Conservation (phyloP, 2,888 invertebrate species). For the Hypercompe scribonia region DNA sequence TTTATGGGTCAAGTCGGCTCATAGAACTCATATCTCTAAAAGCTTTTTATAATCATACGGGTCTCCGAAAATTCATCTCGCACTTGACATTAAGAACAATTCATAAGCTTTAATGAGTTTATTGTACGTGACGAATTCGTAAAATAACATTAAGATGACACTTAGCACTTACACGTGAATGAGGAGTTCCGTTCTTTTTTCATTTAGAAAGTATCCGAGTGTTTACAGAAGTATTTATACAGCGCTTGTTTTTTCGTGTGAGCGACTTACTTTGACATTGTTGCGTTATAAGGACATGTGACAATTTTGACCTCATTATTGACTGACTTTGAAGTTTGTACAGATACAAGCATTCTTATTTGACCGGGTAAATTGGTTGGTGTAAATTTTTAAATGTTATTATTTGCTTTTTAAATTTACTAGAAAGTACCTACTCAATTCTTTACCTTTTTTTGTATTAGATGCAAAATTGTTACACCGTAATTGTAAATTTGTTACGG, state of each 20-base stretch:
- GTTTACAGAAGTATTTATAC: slow-evolving; percentile 40
- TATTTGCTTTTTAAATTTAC: too few relatives aligned
- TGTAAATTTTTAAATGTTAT: background rate
- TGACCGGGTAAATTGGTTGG: background rate
- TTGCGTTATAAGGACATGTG: background rate
- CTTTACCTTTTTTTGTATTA: too few relatives aligned
- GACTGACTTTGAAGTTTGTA: background rate
- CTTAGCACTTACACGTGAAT: slow-evolving; percentile 45
- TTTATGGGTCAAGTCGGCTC: too few relatives aligned
- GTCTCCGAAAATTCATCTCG: background rate
- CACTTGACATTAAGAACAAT: slow-evolving; percentile 7
- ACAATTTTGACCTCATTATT: background rate
- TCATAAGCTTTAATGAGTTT: slow-evolving; percentile 4
- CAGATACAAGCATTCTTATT: background rate
- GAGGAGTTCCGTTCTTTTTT: slow-evolving; percentile 40
- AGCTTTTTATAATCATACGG: background rate
- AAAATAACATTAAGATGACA: background rate
- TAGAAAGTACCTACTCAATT: too few relatives aligned
- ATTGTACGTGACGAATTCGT: background rate
- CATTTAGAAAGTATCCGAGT: slow-evolving; percentile 49
- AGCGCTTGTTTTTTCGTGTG: slow-evolving; percentile 14
- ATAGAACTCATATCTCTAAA: background rate
- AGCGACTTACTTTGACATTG: background rate
- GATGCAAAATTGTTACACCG: too few relatives aligned
- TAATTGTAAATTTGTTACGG: too few relatives aligned